phyloP scores from a whole-genome alignment of 2,113 vertebrate genomes.

The Vanacampus margaritifer region DNA sequence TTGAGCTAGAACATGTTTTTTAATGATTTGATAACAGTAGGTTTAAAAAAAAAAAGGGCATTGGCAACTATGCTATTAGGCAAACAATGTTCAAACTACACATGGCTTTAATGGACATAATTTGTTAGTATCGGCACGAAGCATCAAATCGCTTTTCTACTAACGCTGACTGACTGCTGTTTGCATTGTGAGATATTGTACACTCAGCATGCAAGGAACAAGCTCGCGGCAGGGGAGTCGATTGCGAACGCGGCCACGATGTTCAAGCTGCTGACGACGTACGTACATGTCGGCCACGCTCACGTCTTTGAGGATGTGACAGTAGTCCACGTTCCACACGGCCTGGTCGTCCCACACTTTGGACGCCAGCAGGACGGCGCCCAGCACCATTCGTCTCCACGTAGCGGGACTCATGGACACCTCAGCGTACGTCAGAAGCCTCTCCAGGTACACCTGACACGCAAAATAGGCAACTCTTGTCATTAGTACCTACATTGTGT shows the following conservation, averaged over 20 bases:
- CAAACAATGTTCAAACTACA: too few relatives aligned
- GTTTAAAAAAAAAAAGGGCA: too few relatives aligned
- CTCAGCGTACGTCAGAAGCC: conserved; percentile 7
- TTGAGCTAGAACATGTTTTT: too few relatives aligned
- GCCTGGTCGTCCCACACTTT: conserved; percentile 16
- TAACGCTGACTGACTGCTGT: neutral
- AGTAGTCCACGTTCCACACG: conserved; percentile 17
- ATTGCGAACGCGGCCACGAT: neutral
- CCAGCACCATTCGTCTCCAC: conserved; percentile 14
- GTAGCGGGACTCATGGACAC: conserved; percentile 5
- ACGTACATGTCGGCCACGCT: conserved; percentile 9
- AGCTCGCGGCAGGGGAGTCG: too few relatives aligned
- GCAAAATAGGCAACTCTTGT: neutral
- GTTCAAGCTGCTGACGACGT: neutral
- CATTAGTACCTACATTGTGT: neutral
- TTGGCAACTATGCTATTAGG: too few relatives aligned
- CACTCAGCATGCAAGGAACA: too few relatives aligned
- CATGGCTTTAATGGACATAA: too few relatives aligned
- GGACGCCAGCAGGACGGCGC: conserved; percentile 9
- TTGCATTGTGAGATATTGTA: too few relatives aligned
- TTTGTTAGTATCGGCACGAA: too few relatives aligned
- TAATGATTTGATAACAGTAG: too few relatives aligned
- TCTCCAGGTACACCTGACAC: conserved; percentile 12
- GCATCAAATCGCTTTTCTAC: too few relatives aligned
- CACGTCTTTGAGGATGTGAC: conserved; percentile 14